A percentile compares a stretch with the other conserved stretches of the same genome.
Conservation (phyloP, 2,797 vertebrate genomes). For the Pseudochirops cupreus region DNA sequence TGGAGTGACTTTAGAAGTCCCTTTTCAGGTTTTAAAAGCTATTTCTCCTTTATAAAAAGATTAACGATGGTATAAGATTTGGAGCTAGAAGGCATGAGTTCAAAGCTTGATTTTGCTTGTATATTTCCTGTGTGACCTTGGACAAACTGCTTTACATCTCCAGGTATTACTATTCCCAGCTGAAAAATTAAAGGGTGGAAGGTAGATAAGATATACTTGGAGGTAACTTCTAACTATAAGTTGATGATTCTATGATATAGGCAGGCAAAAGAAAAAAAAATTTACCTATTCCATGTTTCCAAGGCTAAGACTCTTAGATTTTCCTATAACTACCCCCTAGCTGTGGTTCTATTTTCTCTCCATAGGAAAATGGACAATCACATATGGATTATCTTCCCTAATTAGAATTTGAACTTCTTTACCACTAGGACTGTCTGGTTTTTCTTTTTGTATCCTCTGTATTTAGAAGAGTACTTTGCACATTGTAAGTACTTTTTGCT, state of each 20-base stretch:
- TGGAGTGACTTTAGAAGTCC: not conserved
- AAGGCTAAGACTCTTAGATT: not conserved
- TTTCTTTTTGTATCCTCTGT: not conserved
- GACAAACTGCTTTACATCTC: not conserved
- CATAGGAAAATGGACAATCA: not conserved
- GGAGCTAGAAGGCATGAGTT: not conserved
- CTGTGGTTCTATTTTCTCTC: not conserved
- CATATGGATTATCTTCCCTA: not conserved
- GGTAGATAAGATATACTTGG: not conserved
- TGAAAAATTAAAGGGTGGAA: not conserved
- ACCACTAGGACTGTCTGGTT: not conserved
- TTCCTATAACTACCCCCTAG: not conserved
- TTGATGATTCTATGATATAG: not conserved
- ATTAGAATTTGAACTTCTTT: not conserved
- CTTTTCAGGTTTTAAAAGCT: not conserved
- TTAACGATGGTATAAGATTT: not conserved
- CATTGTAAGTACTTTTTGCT: not conserved
- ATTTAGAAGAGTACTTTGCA: not conserved
- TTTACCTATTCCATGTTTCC: not conserved
- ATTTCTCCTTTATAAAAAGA: conserved; percentile 19
- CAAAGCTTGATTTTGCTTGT: not conserved
- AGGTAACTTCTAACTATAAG: not conserved
- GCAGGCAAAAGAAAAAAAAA: not conserved
- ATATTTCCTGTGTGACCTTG: not conserved
- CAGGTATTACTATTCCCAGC: not conserved